Conservation (phyloP, 2,113 vertebrate species). For the Thalassoma bifasciatum region DNA sequence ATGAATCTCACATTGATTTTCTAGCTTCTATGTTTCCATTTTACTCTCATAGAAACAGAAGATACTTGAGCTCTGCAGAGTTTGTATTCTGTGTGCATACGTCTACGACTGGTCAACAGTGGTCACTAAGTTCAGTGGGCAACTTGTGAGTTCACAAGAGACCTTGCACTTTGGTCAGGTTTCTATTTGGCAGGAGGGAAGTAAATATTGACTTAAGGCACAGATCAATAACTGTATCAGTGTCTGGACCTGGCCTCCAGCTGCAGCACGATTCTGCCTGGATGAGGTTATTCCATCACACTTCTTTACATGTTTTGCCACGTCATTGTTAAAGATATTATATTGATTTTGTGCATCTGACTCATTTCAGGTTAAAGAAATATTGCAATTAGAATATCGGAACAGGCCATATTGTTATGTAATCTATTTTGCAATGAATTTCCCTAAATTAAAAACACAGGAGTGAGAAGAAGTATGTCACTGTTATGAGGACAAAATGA, state of each 20-base stretch:
- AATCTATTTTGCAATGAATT: too few species aligned
- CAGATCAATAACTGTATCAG: slow-evolving; percentile 54
- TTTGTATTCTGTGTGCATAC: background rate
- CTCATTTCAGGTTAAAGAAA: too few species aligned
- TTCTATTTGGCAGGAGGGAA: slow-evolving; percentile 45
- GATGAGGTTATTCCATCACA: slow-evolving; percentile 6
- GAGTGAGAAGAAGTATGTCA: background rate
- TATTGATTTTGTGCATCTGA: background rate
- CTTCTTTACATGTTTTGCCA: background rate
- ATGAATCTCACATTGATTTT: background rate
- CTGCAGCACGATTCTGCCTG: background rate
- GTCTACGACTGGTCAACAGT: slow-evolving; percentile 7
- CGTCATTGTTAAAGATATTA: background rate
- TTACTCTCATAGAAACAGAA: background rate
- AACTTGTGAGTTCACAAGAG: slow-evolving; percentile 5
- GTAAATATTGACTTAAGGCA: slow-evolving; percentile 70
- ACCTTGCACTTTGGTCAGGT: slow-evolving; percentile 61
- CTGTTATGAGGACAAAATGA: background rate
- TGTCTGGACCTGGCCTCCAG: slow-evolving; percentile 26
- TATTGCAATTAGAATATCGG: too few species aligned
- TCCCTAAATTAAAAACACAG: too few species aligned
- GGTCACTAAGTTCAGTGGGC: slow-evolving; percentile 12
- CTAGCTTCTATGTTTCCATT: background rate
- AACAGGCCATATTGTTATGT: too few species aligned
- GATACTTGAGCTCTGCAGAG: slow-evolving; percentile 7